These are phyloP conservation scores for Ostrea edulis DNA, from an alignment of 1,140 invertebrate species.

Conservation along the genomic window DNA sequence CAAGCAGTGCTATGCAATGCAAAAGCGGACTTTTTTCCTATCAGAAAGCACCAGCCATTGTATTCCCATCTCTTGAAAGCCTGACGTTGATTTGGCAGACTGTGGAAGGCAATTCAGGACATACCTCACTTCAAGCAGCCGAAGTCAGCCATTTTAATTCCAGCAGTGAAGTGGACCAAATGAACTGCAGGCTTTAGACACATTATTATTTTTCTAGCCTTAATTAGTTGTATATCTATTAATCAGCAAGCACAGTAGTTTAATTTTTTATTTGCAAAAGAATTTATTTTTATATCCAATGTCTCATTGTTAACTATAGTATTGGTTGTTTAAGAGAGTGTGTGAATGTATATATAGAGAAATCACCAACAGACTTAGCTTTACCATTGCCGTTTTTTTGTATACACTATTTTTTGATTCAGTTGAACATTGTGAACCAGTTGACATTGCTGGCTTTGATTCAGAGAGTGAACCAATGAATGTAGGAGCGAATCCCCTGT, in stretches of 20 bases:
- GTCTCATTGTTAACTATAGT: constrained; percentile 35
- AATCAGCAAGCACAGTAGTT: constrained; percentile 16
- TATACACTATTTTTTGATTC: constrained; percentile 17
- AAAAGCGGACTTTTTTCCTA: background rate
- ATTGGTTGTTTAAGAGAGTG: constrained; percentile 23
- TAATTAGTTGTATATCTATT: constrained; percentile 17
- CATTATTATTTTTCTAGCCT: constrained; percentile 36
- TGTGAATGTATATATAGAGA: background rate
- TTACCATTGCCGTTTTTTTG: background rate
- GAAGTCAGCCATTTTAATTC: background rate
- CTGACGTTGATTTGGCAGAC: constrained; percentile 30
- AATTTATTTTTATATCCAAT: constrained; percentile 38
- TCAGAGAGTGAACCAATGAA: background rate
- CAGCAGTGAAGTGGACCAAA: background rate
- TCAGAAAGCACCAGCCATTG: background rate
- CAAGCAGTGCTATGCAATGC: constrained; percentile 36
- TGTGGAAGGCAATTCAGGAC: constrained; percentile 12
- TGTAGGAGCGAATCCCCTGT: background rate
- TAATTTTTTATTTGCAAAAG: constrained; percentile 38
- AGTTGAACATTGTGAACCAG: background rate
- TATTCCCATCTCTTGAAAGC: constrained; percentile 2
- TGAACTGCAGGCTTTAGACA: constrained; percentile 20
- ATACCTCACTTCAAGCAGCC: constrained; percentile 11
- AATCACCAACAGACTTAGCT: background rate
- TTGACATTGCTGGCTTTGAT: background rate